A percentile compares a stretch with the other conserved stretches of the same genome.
Conservation (phyloP, 1,140 invertebrate species). For the Tetraneura akinire region DNA sequence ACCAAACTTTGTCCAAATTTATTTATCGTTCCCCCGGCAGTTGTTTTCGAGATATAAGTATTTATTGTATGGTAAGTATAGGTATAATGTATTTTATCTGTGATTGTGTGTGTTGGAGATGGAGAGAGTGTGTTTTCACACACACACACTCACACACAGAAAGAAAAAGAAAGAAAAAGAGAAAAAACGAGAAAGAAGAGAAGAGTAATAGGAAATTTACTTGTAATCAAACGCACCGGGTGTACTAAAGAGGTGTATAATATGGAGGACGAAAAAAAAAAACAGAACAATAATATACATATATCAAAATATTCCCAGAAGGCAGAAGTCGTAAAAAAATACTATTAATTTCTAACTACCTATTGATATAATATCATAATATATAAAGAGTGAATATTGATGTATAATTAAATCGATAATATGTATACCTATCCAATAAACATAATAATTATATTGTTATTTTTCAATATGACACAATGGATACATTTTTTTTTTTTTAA, state of each 20-base stretch:
- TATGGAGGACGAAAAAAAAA: not conserved
- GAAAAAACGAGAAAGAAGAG: not conserved
- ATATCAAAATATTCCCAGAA: slow-evolving; percentile 18
- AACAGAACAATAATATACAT: slow-evolving; percentile 28
- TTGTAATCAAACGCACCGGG: slow-evolving; percentile 48
- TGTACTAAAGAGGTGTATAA: slow-evolving; percentile 13
- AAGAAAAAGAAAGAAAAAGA: too few species aligned
- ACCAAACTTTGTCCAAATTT: slow-evolving; percentile 48
- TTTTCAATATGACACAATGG: too few species aligned
- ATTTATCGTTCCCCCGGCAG: slow-evolving; percentile 50
- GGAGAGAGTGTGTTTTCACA: not conserved
- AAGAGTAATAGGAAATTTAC: slow-evolving; percentile 15
- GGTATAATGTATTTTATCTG: not conserved
- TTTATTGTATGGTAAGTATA: not conserved
- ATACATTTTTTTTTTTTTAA: too few species aligned
- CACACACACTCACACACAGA: too few species aligned
- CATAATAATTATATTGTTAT: too few species aligned
- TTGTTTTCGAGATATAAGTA: slow-evolving; percentile 41
- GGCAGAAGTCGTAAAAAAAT: not conserved
- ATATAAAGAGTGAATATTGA: too few species aligned
- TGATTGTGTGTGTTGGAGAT: not conserved
- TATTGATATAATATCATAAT: too few species aligned
- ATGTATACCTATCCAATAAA: too few species aligned
- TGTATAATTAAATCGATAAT: too few species aligned
- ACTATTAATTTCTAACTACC: slow-evolving; percentile 1